Percentiles rank a stretch among this genome's conserved stretches.
Evolutionary conservation across 2,113 vertebrate genomes (phyloP).

Genomic region (Erpornis zantholeuca): DNA sequence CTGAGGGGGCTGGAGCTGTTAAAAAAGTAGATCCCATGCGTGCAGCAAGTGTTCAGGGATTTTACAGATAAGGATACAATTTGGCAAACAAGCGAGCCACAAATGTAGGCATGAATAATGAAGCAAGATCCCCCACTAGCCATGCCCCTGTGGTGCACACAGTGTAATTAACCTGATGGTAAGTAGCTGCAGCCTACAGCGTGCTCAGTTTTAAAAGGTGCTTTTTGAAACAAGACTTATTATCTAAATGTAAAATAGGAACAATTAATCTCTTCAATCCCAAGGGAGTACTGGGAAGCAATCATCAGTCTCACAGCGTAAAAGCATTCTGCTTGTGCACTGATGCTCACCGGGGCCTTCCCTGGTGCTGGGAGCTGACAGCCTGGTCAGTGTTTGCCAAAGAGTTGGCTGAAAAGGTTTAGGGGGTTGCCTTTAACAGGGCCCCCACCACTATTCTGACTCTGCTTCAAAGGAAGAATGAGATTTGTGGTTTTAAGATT

Average conservation of each 20-base stretch:
- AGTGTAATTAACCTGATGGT: neutral
- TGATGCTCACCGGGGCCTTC: neutral
- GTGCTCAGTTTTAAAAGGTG: neutral
- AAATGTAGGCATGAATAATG: neutral
- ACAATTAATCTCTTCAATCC: neutral
- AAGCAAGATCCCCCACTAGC: neutral
- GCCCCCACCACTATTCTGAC: neutral
- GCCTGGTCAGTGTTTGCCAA: neutral
- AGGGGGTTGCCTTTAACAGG: neutral
- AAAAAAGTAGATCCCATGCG: fast-evolving
- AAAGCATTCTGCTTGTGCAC: neutral
- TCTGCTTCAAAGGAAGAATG: neutral
- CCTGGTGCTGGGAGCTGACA: neutral
- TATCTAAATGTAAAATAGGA: neutral
- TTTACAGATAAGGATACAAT: neutral
- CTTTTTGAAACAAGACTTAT: neutral
- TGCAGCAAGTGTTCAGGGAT: neutral
- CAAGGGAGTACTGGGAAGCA: neutral
- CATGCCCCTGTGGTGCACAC: neutral
- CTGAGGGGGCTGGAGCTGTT: neutral
- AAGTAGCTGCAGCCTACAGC: neutral
- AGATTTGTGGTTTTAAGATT: neutral
- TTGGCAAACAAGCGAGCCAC: neutral
- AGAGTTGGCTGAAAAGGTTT: neutral
- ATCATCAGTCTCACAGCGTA: neutral